Conservation (phyloP, 1,140 invertebrate species). For the Drosophila jambulina region DNA sequence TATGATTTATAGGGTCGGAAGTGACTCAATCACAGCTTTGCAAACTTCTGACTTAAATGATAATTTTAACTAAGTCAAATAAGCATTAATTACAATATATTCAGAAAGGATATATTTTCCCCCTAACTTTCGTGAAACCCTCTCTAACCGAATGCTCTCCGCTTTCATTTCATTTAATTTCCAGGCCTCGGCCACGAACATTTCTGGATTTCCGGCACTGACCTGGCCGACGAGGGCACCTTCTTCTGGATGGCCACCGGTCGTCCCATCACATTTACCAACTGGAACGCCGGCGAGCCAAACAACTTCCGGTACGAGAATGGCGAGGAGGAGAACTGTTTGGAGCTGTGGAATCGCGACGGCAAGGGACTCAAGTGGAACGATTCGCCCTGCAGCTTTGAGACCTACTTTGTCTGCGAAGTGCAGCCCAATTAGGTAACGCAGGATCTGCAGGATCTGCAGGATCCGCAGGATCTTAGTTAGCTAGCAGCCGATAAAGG, state of each 20-base stretch:
- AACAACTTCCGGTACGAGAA: constrained; percentile 97
- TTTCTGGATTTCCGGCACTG: constrained; percentile 96
- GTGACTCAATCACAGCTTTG: too few relatives aligned
- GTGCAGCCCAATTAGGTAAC: constrained; percentile 86
- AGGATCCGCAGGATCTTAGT: constrained; percentile 5
- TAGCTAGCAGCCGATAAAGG: constrained; percentile 1
- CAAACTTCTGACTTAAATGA: too few relatives aligned
- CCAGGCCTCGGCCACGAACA: constrained; percentile 94
- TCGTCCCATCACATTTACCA: constrained; percentile 94
- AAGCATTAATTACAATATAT: not conserved
- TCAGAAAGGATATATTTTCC: not conserved
- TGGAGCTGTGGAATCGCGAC: constrained; percentile 96
- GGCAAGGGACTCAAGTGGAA: constrained; percentile 97
- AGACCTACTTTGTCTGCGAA: constrained; percentile 96
- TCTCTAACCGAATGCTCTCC: not conserved
- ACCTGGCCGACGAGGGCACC: constrained; percentile 94
- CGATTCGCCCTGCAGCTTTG: constrained; percentile 96
- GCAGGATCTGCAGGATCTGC: not conserved
- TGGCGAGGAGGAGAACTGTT: constrained; percentile 95
- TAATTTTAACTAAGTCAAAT: too few relatives aligned
- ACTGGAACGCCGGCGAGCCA: constrained; percentile 96
- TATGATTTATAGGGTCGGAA: too few relatives aligned
- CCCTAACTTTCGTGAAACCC: not conserved
- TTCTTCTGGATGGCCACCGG: constrained; percentile 98
- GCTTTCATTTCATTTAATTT: constrained; percentile 21